Evolutionary conservation across 2,888 invertebrate species (phyloP), one percentile per base, ranked within the genome.

Genomic region (Philopedon plagiatum): DNA sequence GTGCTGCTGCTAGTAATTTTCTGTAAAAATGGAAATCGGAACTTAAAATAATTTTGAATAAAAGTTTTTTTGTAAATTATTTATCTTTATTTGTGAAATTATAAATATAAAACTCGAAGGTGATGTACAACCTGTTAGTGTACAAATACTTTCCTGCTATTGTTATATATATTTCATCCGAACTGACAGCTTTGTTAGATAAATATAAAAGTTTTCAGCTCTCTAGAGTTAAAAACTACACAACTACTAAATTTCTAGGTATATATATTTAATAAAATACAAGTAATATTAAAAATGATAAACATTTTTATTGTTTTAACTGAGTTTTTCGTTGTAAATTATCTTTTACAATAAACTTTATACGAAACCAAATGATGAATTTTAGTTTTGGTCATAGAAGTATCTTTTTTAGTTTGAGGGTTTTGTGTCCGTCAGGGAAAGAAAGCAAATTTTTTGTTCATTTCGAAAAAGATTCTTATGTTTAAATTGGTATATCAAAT

Each of bases 271-370:
- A 61, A 61, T 61, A 39, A 61, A 61, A 61, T 61, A 65, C 68
- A 65, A 71, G 67, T 66, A 73, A 72, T 39, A 44, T 72, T 49
- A 68, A 70, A 68, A 67, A 70, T 61, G 9, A 41, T 32, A 46
- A 51, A 49, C 32, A 39, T 63, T 63, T 46, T 62, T 77, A 23
- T 46, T 49, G 77, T 78, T 77, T 75, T 76, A 78, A 76, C 57
- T 69, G 67, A 73, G 64, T 77, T 78, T 76, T 76, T 71, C 75
- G 76, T 78, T 79, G 79, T 79, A 77, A 77, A 79, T 77, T 73
- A 74, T 77, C 77, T 79, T 79, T 80, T 80, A 78, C 80, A 80
- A 80, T 80, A 80, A 80, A 80, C 76, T 79, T 76, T 78, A 77
- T 78, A 76, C 73, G 75, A 78, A 78, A 78, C 29, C 15, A 41